phyloP scores from a whole-genome alignment of 2,797 vertebrate genomes.

The Rhinoraja longicauda region DNA sequence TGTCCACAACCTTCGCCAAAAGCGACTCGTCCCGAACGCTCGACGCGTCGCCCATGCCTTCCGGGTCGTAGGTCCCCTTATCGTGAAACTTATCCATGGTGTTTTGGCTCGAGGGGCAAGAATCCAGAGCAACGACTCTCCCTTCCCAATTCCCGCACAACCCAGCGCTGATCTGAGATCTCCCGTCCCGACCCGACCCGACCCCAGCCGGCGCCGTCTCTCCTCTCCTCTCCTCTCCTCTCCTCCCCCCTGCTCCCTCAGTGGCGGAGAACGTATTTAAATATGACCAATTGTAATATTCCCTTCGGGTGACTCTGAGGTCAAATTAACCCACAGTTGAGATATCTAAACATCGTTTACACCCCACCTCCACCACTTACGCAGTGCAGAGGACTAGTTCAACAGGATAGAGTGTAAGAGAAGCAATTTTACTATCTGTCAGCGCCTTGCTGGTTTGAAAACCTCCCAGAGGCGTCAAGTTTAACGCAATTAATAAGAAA shows the following conservation, averaged over 20 bases:
- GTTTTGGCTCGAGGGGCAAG: background rate
- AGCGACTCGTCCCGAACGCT: background rate
- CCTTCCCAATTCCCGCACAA: background rate
- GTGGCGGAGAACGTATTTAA: conserved; percentile 8
- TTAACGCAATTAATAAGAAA: background rate
- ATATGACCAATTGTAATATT: conserved; percentile 1
- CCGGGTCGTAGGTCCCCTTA: background rate
- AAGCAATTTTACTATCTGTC: background rate
- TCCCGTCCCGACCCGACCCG: no score
- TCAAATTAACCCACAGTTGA: background rate
- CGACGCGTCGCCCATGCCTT: background rate
- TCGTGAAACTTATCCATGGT: conserved; percentile 1
- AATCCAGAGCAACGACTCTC: background rate
- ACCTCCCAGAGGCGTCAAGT: background rate
- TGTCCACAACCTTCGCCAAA: background rate
- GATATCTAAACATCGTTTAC: background rate
- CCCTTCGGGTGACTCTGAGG: background rate
- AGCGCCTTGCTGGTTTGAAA: background rate
- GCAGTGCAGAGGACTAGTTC: background rate
- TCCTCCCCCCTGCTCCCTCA: background rate
- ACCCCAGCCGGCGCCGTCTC: background rate
- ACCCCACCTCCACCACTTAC: background rate
- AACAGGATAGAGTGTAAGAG: background rate
- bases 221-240: background rate
- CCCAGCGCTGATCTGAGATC: background rate